A percentile compares a stretch with the other conserved stretches of the same genome.
Evolutionary conservation across 2,113 vertebrate genomes (phyloP).

Genomic region (Acrocephalus kingi): DNA sequence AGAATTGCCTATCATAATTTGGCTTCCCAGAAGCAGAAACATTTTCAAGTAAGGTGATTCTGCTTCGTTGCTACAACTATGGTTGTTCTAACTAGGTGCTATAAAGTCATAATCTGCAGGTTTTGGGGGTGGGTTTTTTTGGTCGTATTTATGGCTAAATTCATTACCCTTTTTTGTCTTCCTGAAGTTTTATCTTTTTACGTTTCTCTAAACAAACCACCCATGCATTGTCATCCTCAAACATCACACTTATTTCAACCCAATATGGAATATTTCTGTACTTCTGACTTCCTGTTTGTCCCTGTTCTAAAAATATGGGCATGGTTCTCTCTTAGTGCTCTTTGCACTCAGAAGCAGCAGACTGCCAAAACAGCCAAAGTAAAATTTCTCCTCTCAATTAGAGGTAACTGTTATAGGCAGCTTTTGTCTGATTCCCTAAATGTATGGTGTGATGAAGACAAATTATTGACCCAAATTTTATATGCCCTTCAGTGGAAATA

Average conservation of each 20-base stretch:
- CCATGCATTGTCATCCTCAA: neutral
- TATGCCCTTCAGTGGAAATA: neutral
- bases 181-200: neutral
- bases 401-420: neutral
- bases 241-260: neutral
- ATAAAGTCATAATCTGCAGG: neutral
- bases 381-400: neutral
- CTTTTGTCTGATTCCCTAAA: neutral
- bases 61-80: neutral
- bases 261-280: neutral
- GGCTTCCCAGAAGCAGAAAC: neutral
- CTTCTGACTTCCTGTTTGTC: constrained; percentile 1
- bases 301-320: neutral
- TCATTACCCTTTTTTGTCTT: neutral
- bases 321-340: neutral
- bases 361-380: neutral
- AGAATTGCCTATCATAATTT: neutral
- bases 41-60: neutral
- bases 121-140: neutral
- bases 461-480: neutral
- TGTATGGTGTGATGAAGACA: neutral
- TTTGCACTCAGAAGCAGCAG: neutral
- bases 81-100: neutral
- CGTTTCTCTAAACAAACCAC: neutral
- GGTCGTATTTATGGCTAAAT: neutral